phyloP scores from a whole-genome alignment of 2,888 invertebrate species.

The Hoplodrina blanda region DNA sequence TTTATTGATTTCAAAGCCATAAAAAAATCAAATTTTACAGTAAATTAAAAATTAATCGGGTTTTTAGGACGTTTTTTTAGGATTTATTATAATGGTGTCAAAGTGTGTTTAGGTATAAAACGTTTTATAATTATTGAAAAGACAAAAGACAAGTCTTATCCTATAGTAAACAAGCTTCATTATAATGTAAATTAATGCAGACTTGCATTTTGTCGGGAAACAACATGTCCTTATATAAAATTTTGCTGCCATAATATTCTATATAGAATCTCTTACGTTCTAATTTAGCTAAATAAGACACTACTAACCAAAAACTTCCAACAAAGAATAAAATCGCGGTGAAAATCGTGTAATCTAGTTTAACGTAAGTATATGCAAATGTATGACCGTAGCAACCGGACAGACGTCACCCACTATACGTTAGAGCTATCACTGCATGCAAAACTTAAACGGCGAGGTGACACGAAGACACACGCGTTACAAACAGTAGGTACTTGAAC shows the following conservation, averaged over 20 bases:
- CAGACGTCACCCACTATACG: slow-evolving; percentile 75
- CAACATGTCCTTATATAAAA: neutral
- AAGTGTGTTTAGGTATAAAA: slow-evolving; percentile 36
- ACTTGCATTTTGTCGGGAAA: neutral
- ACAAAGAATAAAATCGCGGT: slow-evolving; percentile 43
- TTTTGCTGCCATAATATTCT: too few relatives aligned
- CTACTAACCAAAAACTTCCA: slow-evolving; percentile 12
- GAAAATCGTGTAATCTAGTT: slow-evolving; percentile 73
- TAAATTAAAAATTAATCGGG: too few relatives aligned
- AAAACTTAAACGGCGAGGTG: slow-evolving; percentile 70
- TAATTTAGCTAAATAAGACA: neutral
- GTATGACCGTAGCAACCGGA: slow-evolving; percentile 69
- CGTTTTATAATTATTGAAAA: slow-evolving; percentile 22
- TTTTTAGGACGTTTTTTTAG: too few relatives aligned
- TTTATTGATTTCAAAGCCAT: too few relatives aligned
- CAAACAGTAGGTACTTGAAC: slow-evolving; percentile 84
- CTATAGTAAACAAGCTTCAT: slow-evolving; percentile 16
- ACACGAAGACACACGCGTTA: slow-evolving; percentile 74
- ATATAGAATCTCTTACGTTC: too few relatives aligned
- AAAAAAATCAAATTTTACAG: too few relatives aligned
- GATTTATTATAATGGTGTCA: neutral
- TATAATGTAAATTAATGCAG: slow-evolving; percentile 32
- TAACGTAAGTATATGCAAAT: slow-evolving; percentile 79
- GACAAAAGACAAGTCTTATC: neutral
- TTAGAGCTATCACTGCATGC: slow-evolving; percentile 61